Evolutionary conservation across 2,113 vertebrate genomes (phyloP).

Genomic region (Grallaria varia): DNA sequence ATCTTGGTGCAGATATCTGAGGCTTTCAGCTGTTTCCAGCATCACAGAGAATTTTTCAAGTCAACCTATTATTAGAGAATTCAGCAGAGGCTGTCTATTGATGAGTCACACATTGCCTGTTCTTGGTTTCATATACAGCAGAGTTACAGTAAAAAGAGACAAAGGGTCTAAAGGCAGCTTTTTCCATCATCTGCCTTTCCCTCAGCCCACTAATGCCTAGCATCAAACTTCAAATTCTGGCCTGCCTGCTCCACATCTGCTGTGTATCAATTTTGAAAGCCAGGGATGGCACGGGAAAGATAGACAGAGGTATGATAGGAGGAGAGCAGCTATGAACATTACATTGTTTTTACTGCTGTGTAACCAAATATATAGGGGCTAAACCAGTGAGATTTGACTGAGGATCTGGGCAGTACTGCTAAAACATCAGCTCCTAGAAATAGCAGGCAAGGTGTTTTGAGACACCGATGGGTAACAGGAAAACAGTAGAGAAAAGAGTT

Average conservation of each 20-base stretch:
- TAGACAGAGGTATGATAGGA: neutral
- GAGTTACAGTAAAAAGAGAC: neutral
- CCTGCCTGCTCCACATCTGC: neutral
- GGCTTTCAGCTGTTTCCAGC: neutral
- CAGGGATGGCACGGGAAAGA: neutral
- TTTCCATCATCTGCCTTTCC: neutral
- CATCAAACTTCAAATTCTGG: neutral
- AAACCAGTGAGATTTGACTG: neutral
- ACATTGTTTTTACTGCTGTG: neutral
- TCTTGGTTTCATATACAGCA: neutral
- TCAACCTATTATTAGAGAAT: neutral
- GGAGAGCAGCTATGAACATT: neutral
- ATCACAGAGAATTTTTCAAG: neutral
- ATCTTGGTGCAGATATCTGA: neutral
- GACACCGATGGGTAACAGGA: neutral
- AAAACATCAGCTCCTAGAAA: neutral
- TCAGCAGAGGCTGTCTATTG: neutral
- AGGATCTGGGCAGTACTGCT: neutral
- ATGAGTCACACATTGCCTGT: accelerated
- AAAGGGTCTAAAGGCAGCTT: neutral
- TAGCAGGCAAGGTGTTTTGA: accelerated
- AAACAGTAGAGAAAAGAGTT: neutral
- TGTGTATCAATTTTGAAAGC: neutral
- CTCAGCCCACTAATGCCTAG: neutral
- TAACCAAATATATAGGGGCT: neutral